Evolutionary conservation across 1,140 invertebrate species (phyloP).

Genomic region (Drosophila sp.): DNA sequence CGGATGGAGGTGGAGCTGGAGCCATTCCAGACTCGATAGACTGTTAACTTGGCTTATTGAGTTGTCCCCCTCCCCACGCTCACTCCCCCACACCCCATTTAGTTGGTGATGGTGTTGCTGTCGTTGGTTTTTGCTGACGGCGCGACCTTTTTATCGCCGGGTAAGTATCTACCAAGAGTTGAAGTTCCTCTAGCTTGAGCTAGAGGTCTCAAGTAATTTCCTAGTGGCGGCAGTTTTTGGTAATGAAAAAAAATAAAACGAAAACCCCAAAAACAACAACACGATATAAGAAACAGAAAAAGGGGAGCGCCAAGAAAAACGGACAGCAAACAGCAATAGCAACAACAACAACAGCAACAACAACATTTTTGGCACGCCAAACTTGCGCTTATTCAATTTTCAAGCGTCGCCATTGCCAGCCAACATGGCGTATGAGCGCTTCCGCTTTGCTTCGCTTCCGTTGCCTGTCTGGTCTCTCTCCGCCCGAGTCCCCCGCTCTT

Average conservation of each 20-base stretch:
- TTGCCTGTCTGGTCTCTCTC: conserved; percentile 48
- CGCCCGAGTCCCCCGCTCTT: neutral
- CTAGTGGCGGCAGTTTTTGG: conserved; percentile 67
- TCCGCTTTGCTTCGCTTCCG: conserved; percentile 70
- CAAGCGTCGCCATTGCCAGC: conserved; percentile 56
- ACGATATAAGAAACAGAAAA: conserved; percentile 8
- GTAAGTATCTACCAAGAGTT: conserved; percentile 77
- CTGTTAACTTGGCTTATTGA: conserved; percentile 81
- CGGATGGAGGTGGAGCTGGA: neutral
- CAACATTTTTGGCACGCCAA: conserved; percentile 77
- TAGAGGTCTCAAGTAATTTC: conserved; percentile 57
- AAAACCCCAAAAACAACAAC: conserved; percentile 16
- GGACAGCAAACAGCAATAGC: conserved; percentile 16
- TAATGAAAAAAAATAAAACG: conserved; percentile 59
- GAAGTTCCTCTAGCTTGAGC: conserved; percentile 16
- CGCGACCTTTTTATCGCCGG: conserved; percentile 74
- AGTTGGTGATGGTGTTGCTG: neutral
- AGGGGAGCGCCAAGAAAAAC: conserved; percentile 48
- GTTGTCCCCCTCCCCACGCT: conserved; percentile 64
- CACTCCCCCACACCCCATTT: neutral
- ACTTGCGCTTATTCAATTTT: conserved; percentile 80
- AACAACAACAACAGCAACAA: conserved; percentile 35
- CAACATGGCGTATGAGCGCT: conserved; percentile 77
- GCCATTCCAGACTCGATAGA: conserved; percentile 50
- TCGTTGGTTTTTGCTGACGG: conserved; percentile 24